These are phyloP conservation scores for Patiria miniata DNA, from an alignment of 35 echinoderm and acorn worm species.

Conservation along the genomic window DNA sequence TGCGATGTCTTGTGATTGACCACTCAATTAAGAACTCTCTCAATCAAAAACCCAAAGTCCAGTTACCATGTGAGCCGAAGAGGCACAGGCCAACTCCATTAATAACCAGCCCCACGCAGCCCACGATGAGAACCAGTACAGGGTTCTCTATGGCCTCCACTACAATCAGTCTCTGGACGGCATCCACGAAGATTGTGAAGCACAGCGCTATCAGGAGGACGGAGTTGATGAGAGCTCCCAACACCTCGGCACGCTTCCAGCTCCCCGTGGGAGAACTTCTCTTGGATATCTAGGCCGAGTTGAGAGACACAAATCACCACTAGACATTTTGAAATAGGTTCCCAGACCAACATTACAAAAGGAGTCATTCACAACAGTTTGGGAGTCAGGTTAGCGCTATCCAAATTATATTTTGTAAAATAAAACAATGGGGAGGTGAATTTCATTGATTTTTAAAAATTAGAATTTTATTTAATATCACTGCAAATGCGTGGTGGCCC, in stretches of 20 bases:
- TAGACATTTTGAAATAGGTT: too few relatives aligned
- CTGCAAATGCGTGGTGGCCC: too few relatives aligned
- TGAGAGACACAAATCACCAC: not conserved
- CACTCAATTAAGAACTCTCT: too few relatives aligned
- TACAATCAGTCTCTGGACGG: constrained; percentile 58
- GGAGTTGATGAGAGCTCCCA: constrained; percentile 89
- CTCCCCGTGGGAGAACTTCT: constrained; percentile 66
- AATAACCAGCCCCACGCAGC: constrained; percentile 66
- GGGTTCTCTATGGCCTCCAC: constrained; percentile 70
- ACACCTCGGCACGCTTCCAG: constrained; percentile 86
- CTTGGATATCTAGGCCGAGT: not conserved
- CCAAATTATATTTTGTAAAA: too few relatives aligned
- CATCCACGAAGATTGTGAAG: constrained; percentile 91
- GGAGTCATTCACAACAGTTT: too few relatives aligned
- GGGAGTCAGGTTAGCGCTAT: too few relatives aligned
- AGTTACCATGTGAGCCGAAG: constrained; percentile 86
- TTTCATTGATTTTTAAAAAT: too few relatives aligned
- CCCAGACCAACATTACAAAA: too few relatives aligned
- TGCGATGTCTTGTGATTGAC: too few relatives aligned
- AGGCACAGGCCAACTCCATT: constrained; percentile 75
- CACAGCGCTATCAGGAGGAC: constrained; percentile 89
- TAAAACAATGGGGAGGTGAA: too few relatives aligned
- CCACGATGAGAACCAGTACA: constrained; percentile 73
- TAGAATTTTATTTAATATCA: too few relatives aligned
- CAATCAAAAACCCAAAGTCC: too few relatives aligned